Evolutionary conservation across 2,888 invertebrate species (phyloP), one percentile per base, ranked within the genome.

Genomic region (Thymelicus acteon): DNA sequence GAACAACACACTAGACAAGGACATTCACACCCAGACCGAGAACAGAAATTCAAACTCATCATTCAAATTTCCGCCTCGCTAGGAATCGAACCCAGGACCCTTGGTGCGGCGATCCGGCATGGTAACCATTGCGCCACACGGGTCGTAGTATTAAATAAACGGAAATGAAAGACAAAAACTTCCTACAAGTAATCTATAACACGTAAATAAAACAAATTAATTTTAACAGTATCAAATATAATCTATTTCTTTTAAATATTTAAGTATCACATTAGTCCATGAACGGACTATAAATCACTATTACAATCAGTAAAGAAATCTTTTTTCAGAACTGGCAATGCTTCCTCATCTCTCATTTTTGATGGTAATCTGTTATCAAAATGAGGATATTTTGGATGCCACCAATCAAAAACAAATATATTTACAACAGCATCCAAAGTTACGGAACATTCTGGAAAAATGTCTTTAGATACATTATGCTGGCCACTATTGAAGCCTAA

Each of bases 381-480:
- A 75, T 86, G 81, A 3, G 88, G 86, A 74, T 92, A 94, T 58
- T 87, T 84, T 95, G 95, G 85, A 19, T 96, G 95, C 96, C 96
- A 96, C 96, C 96, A 96, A 76, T 96, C 95, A 61, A 82, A 84
- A 0, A 92, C 87, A 5, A 82, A 75, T 0, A 89, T 84, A 5
- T 81, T 87, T 0, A 87, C 79, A 5, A 92, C 89, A 0, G 85
- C 82, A 72, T 92, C 91, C 0, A 93, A 73, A 0, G 87, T 78
- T 0, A 92, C 82, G 0, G 85, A 80, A 58, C 78, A 82, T 73
- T 92, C 91, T 0, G 91, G 91, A 0, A 85, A 77, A 0, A 89
- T 81, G 19, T 87, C 78, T 72, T 80, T 82, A 2, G 84, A 83
- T 8, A 86, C 77, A 60, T 85, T 82, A 15, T 86, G 81, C 48